Base-by-base conservation (phyloP, 2,888 invertebrate genomes). In the Drosophila tripunctata region DNA sequence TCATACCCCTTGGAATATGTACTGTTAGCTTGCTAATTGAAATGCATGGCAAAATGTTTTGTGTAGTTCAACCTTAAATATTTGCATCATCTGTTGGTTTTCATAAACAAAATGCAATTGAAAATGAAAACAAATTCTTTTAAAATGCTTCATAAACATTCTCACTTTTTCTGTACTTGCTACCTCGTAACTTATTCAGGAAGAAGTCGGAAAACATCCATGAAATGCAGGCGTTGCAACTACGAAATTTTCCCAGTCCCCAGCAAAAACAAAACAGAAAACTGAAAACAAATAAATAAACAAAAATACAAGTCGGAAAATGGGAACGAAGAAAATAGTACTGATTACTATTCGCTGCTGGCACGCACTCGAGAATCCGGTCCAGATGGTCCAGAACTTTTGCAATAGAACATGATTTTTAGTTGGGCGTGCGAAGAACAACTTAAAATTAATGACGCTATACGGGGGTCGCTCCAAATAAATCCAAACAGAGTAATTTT, bases 181-280 rank as follows among this genome's bases (percentile, higher is more conserved):
- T 33, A 30, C 27, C 30, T 44, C 14, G 30, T 24, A 50, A 15
- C 36, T 21, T 44, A 63, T 52, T 57, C 75, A 41, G 48, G 65
- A 56, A 65, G 54, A 71, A 31, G n/a, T 24, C 14, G 17, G 21
- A 17, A 24, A 44, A 38, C 58, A 77, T 71, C 81, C 65, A 81
- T 86, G 77, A 81, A 87, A 77, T 87, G 81, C 81, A 81, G 71
- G 75, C 78, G 81, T 69, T 80, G 84, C 84, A 84, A 51, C 48
- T 63, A 36, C n/a, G 24, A 65, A 63, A 43, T 50, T 45, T 50
- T 40, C 40, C 50, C 36, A 45, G 27, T 30, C 22, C 40, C 15
- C 50, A 56, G 38, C 58, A 69, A 35, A 61, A 21, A 61, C 56
- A 50, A 50, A 30, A 19, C 2, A 8, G 27, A 27, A 27, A 36